Conservation (phyloP, 2,888 invertebrate genomes). For the Athripsodes cinereus region DNA sequence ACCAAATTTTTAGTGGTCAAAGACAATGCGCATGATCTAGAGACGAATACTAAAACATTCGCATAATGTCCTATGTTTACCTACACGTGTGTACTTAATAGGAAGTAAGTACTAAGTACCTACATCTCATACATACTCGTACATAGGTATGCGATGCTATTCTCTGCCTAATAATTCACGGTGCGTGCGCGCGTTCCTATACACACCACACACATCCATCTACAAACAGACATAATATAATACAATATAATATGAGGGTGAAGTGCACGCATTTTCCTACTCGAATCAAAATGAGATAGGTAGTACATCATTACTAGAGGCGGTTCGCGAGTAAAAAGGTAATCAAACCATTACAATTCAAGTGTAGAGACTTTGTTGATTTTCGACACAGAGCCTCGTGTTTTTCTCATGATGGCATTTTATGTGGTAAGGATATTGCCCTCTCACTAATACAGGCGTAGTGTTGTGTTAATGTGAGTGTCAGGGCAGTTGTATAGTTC, state of each 20-base stretch:
- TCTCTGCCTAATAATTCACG: constrained; percentile 4
- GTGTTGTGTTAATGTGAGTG: background rate
- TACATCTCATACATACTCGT: background rate
- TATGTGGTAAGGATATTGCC: constrained; percentile 1
- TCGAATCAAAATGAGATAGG: background rate
- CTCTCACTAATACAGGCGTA: background rate
- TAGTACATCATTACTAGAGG: background rate
- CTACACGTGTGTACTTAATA: background rate
- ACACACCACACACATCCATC: constrained; percentile 10
- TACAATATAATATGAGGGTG: background rate
- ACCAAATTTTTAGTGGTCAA: constrained; percentile 6
- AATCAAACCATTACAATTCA: background rate
- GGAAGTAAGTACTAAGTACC: background rate
- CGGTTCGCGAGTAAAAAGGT: background rate
- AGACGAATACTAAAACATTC: background rate
- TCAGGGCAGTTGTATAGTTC: background rate
- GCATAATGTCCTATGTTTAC: background rate
- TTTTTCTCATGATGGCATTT: background rate
- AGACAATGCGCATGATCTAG: constrained; percentile 25
- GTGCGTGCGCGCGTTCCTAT: constrained; percentile 17
- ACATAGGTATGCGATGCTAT: background rate
- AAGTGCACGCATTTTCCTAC: constrained; percentile 11
- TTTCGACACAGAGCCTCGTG: background rate
- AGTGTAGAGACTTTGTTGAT: background rate
- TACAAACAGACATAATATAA: no score